These are phyloP conservation scores for Dysdera silvatica DNA, from an alignment of 1,140 invertebrate species.

Conservation along the genomic window DNA sequence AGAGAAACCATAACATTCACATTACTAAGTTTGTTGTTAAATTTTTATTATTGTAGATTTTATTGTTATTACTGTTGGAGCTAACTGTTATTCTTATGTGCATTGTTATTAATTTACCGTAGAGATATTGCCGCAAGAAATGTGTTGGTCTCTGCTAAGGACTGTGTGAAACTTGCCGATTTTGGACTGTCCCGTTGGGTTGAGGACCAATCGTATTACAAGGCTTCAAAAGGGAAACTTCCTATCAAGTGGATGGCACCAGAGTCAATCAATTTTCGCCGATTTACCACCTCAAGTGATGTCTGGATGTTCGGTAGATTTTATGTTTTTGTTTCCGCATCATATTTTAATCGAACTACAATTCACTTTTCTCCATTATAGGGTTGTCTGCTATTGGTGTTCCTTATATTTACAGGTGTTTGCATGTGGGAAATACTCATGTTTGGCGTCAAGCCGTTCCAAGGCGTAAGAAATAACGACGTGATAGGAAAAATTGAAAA, in stretches of 20 bases:
- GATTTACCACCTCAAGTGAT: constrained; percentile 94
- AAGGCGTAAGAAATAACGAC: constrained; percentile 95
- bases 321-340: neutral
- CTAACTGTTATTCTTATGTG: neutral
- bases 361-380: neutral
- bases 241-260: constrained; percentile 99
- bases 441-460: constrained; percentile 94
- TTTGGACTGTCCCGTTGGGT: constrained; percentile 91
- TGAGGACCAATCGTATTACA: constrained; percentile 94
- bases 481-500: constrained; percentile 93
- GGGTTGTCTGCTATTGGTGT: neutral
- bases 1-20: neutral
- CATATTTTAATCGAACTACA: neutral
- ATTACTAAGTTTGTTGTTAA: neutral
- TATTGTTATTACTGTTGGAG: neutral
- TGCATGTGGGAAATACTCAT: constrained; percentile 99
- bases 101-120: constrained; percentile 10
- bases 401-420: constrained; percentile 59
- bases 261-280: constrained; percentile 90
- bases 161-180: constrained; percentile 93
- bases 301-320: constrained; percentile 97
- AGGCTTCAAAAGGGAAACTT: constrained; percentile 89
- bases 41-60: neutral
- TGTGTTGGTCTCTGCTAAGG: constrained; percentile 83
- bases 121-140: constrained; percentile 90